These are phyloP conservation scores for Ormyrus rosae DNA, from an alignment of 2,888 invertebrate species.

Conservation along the genomic window DNA sequence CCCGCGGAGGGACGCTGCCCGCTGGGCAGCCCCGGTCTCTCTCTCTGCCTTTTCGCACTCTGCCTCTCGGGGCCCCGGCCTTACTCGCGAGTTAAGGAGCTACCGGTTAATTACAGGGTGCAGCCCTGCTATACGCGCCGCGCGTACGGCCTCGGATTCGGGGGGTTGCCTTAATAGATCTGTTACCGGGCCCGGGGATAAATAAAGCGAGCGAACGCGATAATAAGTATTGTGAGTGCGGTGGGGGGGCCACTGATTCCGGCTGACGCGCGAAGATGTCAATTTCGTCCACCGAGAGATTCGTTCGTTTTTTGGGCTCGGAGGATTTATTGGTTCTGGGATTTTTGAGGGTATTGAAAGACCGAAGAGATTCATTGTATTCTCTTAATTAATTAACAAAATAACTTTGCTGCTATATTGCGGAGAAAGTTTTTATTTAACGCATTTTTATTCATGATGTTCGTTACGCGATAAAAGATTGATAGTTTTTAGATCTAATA, in stretches of 20 bases:
- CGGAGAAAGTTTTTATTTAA: too few relatives aligned
- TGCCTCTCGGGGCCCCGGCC: conserved; percentile 37
- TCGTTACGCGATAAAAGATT: background rate
- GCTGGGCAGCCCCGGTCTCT: conserved; percentile 53
- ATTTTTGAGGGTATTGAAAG: too few relatives aligned
- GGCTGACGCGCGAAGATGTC: conserved; percentile 3
- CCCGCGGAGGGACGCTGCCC: conserved; percentile 54
- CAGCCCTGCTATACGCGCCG: conserved; percentile 62
- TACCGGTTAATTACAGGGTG: conserved; percentile 76
- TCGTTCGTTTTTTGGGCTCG: too few relatives aligned
- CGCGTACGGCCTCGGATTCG: conserved; percentile 56
- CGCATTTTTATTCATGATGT: conserved; percentile 20
- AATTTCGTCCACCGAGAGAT: too few relatives aligned
- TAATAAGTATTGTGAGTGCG: conserved; percentile 53
- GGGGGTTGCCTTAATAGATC: conserved; percentile 70
- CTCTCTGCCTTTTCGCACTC: conserved; percentile 58
- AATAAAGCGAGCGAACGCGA: conserved; percentile 48
- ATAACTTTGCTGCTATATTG: too few relatives aligned
- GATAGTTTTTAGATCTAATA: too few relatives aligned
- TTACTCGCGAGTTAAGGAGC: conserved; percentile 71
- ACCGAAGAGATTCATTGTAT: too few relatives aligned
- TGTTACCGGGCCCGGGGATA: conserved; percentile 62
- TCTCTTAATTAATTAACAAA: too few relatives aligned
- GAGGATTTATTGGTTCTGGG: too few relatives aligned
- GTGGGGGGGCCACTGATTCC: conserved; percentile 3